Percentiles rank a stretch among this genome's conserved stretches.
These are phyloP conservation scores for Drosophila obscura DNA, from an alignment of 1,140 invertebrate genomes.

Conservation along the genomic window DNA sequence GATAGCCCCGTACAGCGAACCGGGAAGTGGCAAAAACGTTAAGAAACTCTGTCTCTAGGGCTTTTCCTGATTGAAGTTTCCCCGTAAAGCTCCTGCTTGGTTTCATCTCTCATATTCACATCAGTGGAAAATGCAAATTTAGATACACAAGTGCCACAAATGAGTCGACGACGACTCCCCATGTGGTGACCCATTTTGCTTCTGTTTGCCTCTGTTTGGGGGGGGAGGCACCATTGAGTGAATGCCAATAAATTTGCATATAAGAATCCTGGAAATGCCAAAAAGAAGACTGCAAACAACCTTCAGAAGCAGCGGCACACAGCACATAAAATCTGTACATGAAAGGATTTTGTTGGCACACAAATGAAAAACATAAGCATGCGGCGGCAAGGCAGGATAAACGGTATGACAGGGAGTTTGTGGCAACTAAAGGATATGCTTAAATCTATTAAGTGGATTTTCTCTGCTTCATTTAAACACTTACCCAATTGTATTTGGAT, in stretches of 20 bases:
- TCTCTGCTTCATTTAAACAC: too few relatives aligned
- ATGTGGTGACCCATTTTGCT: conserved; percentile 44
- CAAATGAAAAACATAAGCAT: conserved; percentile 69
- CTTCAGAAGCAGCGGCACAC: conserved; percentile 29
- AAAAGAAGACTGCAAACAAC: conserved; percentile 12
- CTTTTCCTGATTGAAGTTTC: background rate
- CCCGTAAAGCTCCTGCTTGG: conserved; percentile 6
- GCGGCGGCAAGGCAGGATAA: conserved; percentile 3
- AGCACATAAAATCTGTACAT: conserved; percentile 70
- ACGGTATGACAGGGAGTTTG: conserved; percentile 9
- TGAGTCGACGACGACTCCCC: conserved; percentile 6
- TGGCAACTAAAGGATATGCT: conserved; percentile 10
- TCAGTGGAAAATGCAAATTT: conserved; percentile 31
- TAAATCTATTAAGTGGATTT: too few relatives aligned
- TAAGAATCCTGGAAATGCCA: conserved; percentile 46
- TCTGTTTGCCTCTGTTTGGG: conserved; percentile 5
- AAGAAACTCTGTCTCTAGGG: conserved; percentile 35
- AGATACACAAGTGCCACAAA: conserved; percentile 9
- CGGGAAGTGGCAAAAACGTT: conserved; percentile 16
- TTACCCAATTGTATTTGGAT: too few relatives aligned
- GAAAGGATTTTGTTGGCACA: conserved; percentile 59
- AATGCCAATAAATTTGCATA: conserved; percentile 78
- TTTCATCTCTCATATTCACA: conserved; percentile 23
- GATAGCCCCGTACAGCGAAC: conserved; percentile 18
- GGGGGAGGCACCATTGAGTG: conserved; percentile 9